Conservation (phyloP, 2,888 invertebrate species). For the Brachyopa scutellaris region DNA sequence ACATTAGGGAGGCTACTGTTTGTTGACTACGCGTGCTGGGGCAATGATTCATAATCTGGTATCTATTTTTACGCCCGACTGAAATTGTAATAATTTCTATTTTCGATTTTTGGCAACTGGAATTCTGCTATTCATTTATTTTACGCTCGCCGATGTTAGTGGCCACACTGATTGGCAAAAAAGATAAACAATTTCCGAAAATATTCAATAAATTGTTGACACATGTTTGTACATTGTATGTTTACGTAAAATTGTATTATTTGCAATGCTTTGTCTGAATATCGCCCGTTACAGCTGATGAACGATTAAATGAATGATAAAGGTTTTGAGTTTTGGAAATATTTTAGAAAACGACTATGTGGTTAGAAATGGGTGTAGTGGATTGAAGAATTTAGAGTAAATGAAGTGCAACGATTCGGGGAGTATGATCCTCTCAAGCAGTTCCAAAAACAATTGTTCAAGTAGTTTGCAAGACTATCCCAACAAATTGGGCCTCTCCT, state of each 20-base stretch:
- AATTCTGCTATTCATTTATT: constrained; percentile 35
- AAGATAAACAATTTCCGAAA: not conserved
- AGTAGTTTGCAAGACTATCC: too few species aligned
- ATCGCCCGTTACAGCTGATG: constrained; percentile 25
- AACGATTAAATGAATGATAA: constrained; percentile 27
- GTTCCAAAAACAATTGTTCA: too few species aligned
- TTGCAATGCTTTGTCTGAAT: constrained; percentile 28
- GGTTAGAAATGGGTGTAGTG: not conserved
- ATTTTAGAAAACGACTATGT: not conserved
- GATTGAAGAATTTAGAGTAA: too few species aligned
- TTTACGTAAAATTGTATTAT: not conserved
- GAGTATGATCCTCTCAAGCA: too few species aligned
- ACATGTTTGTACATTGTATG: too few species aligned
- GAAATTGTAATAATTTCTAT: constrained; percentile 21
- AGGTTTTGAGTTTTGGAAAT: not conserved
- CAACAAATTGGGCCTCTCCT: too few species aligned
- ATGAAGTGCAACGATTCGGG: too few species aligned
- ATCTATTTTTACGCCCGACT: constrained; percentile 32
- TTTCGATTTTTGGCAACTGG: constrained; percentile 30
- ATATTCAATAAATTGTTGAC: constrained; percentile 16
- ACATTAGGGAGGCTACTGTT: not conserved
- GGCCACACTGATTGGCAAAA: constrained; percentile 9
- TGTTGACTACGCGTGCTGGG: not conserved
- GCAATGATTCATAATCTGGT: not conserved
- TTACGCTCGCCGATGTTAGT: not conserved